Base-by-base conservation (phyloP, 1,140 invertebrate species). In the Tetramorium alpestre region DNA sequence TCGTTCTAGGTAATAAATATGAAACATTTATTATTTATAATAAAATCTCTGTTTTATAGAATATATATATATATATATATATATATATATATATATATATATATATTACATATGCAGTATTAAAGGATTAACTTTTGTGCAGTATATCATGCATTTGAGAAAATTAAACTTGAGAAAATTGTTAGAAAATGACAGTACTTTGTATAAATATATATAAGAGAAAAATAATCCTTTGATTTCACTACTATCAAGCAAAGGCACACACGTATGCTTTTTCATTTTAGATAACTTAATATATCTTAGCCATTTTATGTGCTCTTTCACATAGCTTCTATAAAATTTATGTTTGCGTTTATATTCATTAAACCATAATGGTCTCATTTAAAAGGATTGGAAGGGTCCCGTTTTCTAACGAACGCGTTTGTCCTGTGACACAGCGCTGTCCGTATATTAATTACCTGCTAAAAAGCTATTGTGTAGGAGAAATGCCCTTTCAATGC, bases 301-400 rank as follows among this genome's bases (percentile, higher is more conserved):
- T n/a, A 38, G 25, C n/a, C 33, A n/a, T 65, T 78, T 78, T 38
- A 78, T 25, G 2, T 5, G n/a, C 18, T 33, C 28, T 78, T 47
- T 47, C 44, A 58, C 2, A 49, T 25, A 18, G 25, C 7, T 78
- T 49, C 28, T 18, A 49, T 78, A 78, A 78, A 64, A 78, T 78
- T 64, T 78, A 78, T 47, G 44, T 78, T 78, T 78, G 58, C 38
- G 44, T 78, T 51, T n/a, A n/a, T 47, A 78, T 78, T 65, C 44
- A 65, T 77, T 77, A 64, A 6, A 7, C 6, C 18, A 10, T 64
- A 77, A 77, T 65, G 10, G n/a, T 65, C 25, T 64, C 60, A 13
- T 78, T 65, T 65, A 28, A 65, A 65, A 78, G 60, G 41, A 18
- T 49, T 78, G 58, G 13, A 78, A 65, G 28, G 44, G 7, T 62